These are phyloP conservation scores for Origma solitaria DNA, from an alignment of 2,113 vertebrate genomes.

Conservation along the genomic window DNA sequence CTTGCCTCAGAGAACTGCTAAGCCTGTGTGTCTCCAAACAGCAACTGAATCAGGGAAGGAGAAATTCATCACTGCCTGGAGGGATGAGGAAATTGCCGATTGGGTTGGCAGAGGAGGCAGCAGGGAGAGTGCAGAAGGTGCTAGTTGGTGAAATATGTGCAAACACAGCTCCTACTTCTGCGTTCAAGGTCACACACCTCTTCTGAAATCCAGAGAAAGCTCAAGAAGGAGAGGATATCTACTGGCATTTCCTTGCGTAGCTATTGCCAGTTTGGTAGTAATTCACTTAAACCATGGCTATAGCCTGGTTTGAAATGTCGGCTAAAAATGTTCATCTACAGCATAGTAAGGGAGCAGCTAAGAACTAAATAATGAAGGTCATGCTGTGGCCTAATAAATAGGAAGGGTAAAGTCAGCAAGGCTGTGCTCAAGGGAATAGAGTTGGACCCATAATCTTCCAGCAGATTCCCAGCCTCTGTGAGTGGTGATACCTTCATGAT, in stretches of 20 bases:
- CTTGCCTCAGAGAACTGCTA: neutral
- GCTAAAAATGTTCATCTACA: neutral
- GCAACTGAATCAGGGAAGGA: accelerated
- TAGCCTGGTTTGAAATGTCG: neutral
- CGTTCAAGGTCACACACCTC: neutral
- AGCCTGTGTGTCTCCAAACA: neutral
- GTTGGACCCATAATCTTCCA: neutral
- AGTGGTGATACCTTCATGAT: neutral
- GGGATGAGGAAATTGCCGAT: neutral
- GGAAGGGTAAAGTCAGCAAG: neutral
- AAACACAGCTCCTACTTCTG: neutral
- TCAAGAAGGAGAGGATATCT: neutral
- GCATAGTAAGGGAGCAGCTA: neutral
- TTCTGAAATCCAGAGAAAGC: neutral
- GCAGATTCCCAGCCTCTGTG: neutral
- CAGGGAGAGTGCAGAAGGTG: neutral
- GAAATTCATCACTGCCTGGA: neutral
- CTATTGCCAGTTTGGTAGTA: neutral
- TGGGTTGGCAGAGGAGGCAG: neutral
- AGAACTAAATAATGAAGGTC: neutral
- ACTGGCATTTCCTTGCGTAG: neutral
- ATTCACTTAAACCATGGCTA: neutral
- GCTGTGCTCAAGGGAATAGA: neutral
- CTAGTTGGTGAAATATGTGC: neutral
- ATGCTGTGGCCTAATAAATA: neutral